Conservation (phyloP, 2,797 vertebrate genomes). For the Hemitrygon akajei region DNA sequence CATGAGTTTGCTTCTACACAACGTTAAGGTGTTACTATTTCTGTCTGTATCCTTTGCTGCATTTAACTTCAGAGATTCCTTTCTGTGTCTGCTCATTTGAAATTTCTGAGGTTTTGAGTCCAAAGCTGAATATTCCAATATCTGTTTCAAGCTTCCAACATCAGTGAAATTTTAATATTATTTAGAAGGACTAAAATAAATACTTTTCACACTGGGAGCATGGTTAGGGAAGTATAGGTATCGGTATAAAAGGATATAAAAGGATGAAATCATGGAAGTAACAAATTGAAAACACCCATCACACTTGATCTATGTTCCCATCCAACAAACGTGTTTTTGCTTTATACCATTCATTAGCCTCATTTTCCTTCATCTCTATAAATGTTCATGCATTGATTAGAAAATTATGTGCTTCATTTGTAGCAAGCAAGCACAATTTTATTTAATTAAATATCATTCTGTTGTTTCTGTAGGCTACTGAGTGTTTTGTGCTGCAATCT, state of each 20-base stretch:
- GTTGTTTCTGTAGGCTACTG: constrained; percentile 64
- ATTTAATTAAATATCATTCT: background rate
- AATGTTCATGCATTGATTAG: background rate
- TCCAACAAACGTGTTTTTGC: background rate
- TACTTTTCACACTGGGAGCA: background rate
- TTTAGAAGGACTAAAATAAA: background rate
- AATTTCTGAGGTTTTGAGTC: no score
- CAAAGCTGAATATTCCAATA: no score
- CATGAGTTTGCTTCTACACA: no score
- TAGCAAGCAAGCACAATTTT: background rate
- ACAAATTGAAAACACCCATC: background rate
- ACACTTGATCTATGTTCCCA: background rate
- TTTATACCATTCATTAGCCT: background rate
- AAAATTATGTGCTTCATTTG: background rate
- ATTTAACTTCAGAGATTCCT: no score
- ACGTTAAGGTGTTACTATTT: no score
- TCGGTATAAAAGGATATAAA: background rate
- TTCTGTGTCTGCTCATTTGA: no score
- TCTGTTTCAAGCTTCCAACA: background rate
- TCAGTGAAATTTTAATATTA: background rate
- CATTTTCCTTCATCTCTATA: background rate
- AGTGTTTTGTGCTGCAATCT: constrained; percentile 81
- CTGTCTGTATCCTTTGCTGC: no score
- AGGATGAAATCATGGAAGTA: background rate
- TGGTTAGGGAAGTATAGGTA: background rate